Conservation (phyloP, 2,113 vertebrate species). For the Origma solitaria region DNA sequence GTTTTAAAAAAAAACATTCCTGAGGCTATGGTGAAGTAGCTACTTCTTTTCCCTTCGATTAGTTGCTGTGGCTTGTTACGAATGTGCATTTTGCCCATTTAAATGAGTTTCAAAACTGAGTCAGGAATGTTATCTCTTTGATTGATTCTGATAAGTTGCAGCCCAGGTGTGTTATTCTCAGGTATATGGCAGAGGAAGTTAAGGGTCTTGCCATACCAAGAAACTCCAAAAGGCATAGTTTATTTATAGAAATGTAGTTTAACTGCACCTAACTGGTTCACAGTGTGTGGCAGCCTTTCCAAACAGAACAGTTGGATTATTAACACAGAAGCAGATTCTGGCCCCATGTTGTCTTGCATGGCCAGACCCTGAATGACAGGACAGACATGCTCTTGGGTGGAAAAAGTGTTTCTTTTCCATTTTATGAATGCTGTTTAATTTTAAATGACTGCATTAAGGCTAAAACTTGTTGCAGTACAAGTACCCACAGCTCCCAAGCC, state of each 20-base stretch:
- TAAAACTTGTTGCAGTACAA: not conserved
- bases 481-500: not conserved
- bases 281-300: not conserved
- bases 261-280: not conserved
- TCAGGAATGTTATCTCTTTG: not conserved
- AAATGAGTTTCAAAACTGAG: not conserved
- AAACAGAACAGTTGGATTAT: not conserved
- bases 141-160: not conserved
- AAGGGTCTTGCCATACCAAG: not conserved
- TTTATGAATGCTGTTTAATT: not conserved
- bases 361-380: not conserved
- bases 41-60: not conserved
- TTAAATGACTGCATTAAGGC: not conserved
- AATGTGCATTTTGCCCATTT: constrained; percentile 1
- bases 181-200: not conserved
- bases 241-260: not conserved
- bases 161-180: constrained; percentile 22
- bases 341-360: not conserved
- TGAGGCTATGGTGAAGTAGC: not conserved
- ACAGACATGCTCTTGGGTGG: not conserved
- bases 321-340: not conserved
- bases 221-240: not conserved
- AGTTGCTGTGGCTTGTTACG: constrained; percentile 1
- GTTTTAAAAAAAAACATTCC: constrained; percentile 10
- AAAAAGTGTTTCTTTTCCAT: not conserved